Base-by-base conservation (phyloP, 2,113 vertebrate species). In the Ornithorhynchus anatinus region DNA sequence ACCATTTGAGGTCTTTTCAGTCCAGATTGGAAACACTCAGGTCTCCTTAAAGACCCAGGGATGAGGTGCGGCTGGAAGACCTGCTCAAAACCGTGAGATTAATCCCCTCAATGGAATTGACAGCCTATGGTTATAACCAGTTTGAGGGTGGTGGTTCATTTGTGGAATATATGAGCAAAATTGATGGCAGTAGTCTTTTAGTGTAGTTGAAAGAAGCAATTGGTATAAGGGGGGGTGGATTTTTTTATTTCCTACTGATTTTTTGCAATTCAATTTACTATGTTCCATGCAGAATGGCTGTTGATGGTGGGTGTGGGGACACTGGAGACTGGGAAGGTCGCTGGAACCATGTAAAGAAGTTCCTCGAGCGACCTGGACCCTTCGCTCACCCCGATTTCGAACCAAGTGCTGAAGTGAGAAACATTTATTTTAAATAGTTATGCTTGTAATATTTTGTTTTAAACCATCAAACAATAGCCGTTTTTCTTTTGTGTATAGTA, bases 361-460 rank as follows among this genome's bases (percentile, higher is more conserved):
- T 98, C 93, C 92, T 98, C 87, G 96, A 98, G 92, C 93, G 96
- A 92, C 94, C 96, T 50, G 97, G 97, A 87, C 97, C 97, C 4
- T 99, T 99, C 90, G 98, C 95, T 82, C 97, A 99, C 92, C 97
- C 97, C n/a, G 97, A 98, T 93, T 99, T 99, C 93, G 97, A 99
- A 84, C 95, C 96, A 20, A 96, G 96, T 91, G 93, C 95, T 75
- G 95, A 99, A 95, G 97, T 99, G 92, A 96, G 88, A 94, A 91
- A 88, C 33, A 6, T 82, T 88, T 86, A 43, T 79, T 91, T 88
- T 91, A 88, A 85, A 86, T 93, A 88, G 73, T 77, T 84, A 57
- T 72, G 57, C 22, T 84, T 76, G 33, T 90, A 89, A 69, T 37
- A 40, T 88, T 66, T 59, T 88, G 25, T 90, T 86, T 73, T 70